phyloP scores from a whole-genome alignment of 2,113 vertebrate species.

The Sialia sialis region DNA sequence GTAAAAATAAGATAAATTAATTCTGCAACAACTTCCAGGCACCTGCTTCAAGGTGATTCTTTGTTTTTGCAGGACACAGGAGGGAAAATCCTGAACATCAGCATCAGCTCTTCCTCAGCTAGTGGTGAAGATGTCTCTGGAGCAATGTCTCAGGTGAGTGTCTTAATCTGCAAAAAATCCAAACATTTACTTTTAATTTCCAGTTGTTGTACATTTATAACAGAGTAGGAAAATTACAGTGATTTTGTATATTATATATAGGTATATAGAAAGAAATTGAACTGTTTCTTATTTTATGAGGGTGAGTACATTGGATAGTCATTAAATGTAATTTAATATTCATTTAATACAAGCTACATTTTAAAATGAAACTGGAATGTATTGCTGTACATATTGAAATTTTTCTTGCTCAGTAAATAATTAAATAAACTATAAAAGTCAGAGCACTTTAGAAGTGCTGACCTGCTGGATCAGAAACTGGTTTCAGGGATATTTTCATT shows the following conservation, averaged over 20 bases:
- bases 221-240: background rate
- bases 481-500: background rate
- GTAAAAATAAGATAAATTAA: background rate
- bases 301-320: background rate
- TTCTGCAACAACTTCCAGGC: background rate
- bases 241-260: background rate
- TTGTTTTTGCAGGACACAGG: background rate
- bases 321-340: background rate
- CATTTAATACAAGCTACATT: background rate
- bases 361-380: background rate
- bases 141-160: background rate
- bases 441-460: background rate
- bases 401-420: background rate
- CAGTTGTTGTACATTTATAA: background rate
- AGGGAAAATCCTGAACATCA: background rate
- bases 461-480: background rate
- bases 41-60: background rate
- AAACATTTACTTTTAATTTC: background rate
- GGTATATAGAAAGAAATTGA: background rate
- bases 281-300: background rate
- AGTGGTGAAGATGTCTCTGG: background rate
- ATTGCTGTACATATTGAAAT: background rate
- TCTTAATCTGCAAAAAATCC: background rate
- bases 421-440: background rate
- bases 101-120: conserved; percentile 5